Base-by-base conservation (phyloP, 2,797 vertebrate genomes). In the Gallinago solitaria region DNA sequence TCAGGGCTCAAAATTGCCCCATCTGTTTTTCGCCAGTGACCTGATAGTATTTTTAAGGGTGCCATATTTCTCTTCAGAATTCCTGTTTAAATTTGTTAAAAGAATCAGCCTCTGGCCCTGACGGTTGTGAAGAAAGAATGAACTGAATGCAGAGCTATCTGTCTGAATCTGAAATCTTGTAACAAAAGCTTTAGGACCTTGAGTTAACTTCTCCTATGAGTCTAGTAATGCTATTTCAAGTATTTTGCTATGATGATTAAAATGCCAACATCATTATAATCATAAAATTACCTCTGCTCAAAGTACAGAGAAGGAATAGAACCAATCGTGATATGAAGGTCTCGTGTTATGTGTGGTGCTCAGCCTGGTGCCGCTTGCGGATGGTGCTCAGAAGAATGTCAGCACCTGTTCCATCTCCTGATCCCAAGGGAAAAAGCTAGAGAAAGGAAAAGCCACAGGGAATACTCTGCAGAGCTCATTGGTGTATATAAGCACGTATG, bases 401-500 rank as follows among this genome's bases (percentile, higher is more conserved):
- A 96, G 11, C 17, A 57, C 10, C 12, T 41, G 18, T 56, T 84
- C 43, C 17, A 35, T 27, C 28, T 76, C 30, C 57, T 77, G 30
- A 92, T 45, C 2, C n/a, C 13, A 53, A 5, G 1, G 15, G 83
- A 82, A 78, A 60, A 56, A 51, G 5, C 1, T 32, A 33, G 5
- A 65, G 35, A 13, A 87, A 95, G 19, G 30, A 76, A 87, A 83
- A 87, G 1, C 16, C 18, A 19, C 3, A 27, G 11, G 11, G 48
- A 77, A 56, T n/a, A 32, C 6, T 70, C 54, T 80, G 15, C 43
- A 70, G 35, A 77, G 11, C 11, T 64, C 56, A 27, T 9, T 67
- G 37, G 8, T 53, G 3, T 57, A 16, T 41, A 28, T 45, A 33
- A 8, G 14, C 20, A 20, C 7, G 3, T 13, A 50, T 0, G 1